Percentiles rank a stretch among this genome's conserved stretches.
Evolutionary conservation across 2,888 invertebrate species (phyloP).

Genomic region (Conus canariensis): DNA sequence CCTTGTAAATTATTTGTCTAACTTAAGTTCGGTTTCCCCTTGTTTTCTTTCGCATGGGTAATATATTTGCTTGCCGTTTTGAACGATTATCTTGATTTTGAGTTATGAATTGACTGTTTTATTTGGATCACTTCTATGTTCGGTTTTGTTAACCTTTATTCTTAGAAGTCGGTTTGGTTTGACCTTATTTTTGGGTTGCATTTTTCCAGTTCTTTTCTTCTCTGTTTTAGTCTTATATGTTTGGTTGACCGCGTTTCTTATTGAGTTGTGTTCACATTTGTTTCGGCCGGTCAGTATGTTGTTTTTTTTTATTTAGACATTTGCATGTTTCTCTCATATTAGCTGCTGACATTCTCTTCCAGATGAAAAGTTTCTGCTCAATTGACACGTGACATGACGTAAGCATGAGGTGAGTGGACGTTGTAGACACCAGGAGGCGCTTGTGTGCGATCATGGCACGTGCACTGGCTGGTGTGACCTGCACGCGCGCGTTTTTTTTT

Average conservation of each 20-base stretch:
- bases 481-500: constrained; percentile 49
- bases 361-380: constrained; percentile 68
- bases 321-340: constrained; percentile 44
- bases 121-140: not conserved
- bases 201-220: not conserved
- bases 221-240: not conserved
- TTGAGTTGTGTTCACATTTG: not conserved
- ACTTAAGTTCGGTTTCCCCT: not conserved
- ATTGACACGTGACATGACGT: constrained; percentile 49
- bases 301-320: not conserved
- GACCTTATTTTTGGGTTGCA: not conserved
- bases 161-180: not conserved
- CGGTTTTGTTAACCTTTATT: not conserved
- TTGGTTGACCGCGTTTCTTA: not conserved
- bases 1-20: not conserved
- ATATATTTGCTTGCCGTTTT: constrained; percentile 6
- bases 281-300: constrained; percentile 1
- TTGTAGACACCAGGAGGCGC: constrained; percentile 52
- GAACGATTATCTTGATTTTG: not conserved
- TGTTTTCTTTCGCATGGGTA: constrained; percentile 7
- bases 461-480: constrained; percentile 65
- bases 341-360: constrained; percentile 54
- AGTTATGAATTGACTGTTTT: not conserved
- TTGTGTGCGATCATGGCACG: constrained; percentile 48
- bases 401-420: constrained; percentile 62